Evolutionary conservation across 2,888 invertebrate genomes (phyloP), one percentile per base, ranked within the genome.

Genomic region (Sisyra nigra): DNA sequence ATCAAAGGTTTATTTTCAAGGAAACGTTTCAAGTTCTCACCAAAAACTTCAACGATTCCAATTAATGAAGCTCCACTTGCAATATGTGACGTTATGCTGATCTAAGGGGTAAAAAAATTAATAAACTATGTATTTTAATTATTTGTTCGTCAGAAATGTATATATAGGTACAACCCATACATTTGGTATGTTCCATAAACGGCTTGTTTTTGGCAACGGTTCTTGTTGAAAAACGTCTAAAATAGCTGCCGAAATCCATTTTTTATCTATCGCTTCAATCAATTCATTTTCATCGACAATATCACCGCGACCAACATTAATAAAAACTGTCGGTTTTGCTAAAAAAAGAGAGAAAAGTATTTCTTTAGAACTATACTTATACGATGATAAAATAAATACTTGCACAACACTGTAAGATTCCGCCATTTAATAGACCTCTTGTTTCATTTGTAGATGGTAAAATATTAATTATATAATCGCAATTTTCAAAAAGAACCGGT

Each of bases 251-350:
- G 66, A 62, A 41, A 74, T 56, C 71, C 71, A 73, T 13, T 61
- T 59, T 24, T 65, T 54, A 40, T 66, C 57, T 31, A 75, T 50
- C 9, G 74, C 72, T 38, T 60, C 56, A 4, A 73, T 48, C 29
- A 75, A 54, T 47, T 65, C 64, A 2, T 51, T 48, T 53, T 74
- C 72, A 46, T 57, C 57, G 11, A 73, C 66, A n/a, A 74, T 55
- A 47, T 63, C 63, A 29, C 73, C 71, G 52, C 74, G 57, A 2
- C 74, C 74, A 45, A 74, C 60, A 52, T 74, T 75, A 11, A 74
- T 69, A 48, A 74, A 68, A 32, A 72, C 59, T 11, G 67, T 52
- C 39, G 56, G 50, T 51, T 57, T 63, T 30, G 54, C 54, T 55
- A 40, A 11, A 49, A 48, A 36, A n/a, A n/a, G n/a, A n/a, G n/a